These are phyloP conservation scores for Dissostichus mawsoni DNA, from an alignment of 2,113 vertebrate species.

Conservation along the genomic window DNA sequence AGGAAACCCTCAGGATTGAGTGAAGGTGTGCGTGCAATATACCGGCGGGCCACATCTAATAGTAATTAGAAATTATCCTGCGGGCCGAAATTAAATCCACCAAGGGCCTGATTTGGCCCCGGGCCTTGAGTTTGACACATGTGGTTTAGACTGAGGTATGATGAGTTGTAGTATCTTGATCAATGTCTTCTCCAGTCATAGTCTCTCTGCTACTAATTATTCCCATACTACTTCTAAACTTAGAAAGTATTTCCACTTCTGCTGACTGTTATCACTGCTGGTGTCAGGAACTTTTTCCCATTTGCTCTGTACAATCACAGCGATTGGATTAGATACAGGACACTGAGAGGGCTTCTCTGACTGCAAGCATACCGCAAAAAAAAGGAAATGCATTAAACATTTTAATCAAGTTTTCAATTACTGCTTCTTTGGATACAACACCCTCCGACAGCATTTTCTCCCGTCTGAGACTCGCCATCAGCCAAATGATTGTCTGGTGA, in stretches of 20 bases:
- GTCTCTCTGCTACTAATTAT: no score
- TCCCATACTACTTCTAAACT: no score
- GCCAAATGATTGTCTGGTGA: slow-evolving; percentile 53
- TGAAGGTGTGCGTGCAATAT: no score
- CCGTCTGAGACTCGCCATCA: slow-evolving; percentile 28
- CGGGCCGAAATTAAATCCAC: no score
- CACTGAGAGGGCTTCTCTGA: slow-evolving; percentile 14
- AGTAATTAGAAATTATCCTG: no score
- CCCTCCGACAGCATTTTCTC: slow-evolving; percentile 5
- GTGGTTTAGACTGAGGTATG: no score
- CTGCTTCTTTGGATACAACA: slow-evolving; percentile 17
- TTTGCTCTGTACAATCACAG: background rate
- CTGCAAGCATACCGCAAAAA: slow-evolving; percentile 9
- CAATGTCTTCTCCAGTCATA: no score
- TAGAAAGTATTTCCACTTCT: background rate
- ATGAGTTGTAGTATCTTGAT: no score
- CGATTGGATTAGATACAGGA: slow-evolving; percentile 24
- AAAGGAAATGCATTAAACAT: slow-evolving; percentile 35
- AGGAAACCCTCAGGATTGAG: no score
- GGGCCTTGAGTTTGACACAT: no score
- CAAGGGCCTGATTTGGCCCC: no score
- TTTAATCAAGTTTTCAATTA: slow-evolving; percentile 71
- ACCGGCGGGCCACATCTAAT: no score
- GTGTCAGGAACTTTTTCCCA: background rate
- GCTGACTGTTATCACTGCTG: background rate